phyloP scores from a whole-genome alignment of 2,888 invertebrate species.

The Notocelia uddmanniana region DNA sequence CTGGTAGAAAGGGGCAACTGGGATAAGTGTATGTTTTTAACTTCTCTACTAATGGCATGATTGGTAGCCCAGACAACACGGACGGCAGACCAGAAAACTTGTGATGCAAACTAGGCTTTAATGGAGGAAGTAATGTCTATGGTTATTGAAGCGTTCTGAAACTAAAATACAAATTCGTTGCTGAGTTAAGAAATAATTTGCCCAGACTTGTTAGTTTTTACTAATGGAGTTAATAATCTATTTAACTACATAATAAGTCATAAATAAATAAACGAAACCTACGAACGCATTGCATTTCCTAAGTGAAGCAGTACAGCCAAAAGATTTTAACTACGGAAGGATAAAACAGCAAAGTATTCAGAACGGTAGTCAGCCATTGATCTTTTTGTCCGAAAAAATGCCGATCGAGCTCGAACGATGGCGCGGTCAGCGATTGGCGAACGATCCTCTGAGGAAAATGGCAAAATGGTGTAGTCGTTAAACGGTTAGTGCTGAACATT shows the following conservation, averaged over 20 bases:
- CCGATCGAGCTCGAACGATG: slow-evolving; percentile 61
- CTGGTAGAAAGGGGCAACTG: too few relatives aligned
- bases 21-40: too few relatives aligned
- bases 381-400: slow-evolving; percentile 61
- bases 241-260: neutral
- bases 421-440: slow-evolving; percentile 62
- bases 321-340: neutral
- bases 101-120: neutral
- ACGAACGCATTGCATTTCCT: neutral
- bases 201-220: neutral
- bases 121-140: slow-evolving; percentile 21
- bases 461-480: slow-evolving; percentile 76
- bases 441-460: slow-evolving; percentile 67
- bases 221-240: neutral
- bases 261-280: neutral
- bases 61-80: too few relatives aligned
- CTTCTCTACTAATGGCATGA: too few relatives aligned
- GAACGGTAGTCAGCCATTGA: slow-evolving; percentile 62
- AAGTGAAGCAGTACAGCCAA: neutral
- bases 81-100: neutral
- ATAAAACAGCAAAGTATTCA: slow-evolving; percentile 48
- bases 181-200: neutral
- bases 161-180: neutral
- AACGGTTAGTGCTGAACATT: slow-evolving; percentile 72
- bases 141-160: slow-evolving; percentile 29